phyloP scores from a whole-genome alignment of 2,113 vertebrate species.

The Miniopterus natalensis region DNA sequence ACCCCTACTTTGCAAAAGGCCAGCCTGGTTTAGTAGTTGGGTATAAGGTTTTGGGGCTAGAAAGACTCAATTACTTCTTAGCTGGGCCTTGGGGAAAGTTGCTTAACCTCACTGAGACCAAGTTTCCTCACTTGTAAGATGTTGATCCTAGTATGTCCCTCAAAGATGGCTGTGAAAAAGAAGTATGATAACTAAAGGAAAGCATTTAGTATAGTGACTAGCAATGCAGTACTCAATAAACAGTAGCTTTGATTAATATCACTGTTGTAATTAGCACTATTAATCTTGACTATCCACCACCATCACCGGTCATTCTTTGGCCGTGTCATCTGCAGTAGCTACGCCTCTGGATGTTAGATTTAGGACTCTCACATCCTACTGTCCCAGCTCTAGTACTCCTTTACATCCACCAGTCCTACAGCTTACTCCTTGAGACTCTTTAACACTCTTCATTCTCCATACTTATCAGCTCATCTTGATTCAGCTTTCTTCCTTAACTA shows the following conservation, averaged over 20 bases:
- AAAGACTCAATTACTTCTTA: not conserved
- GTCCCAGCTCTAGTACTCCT: not conserved
- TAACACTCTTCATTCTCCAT: not conserved
- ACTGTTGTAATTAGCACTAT: not conserved
- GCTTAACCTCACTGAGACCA: not conserved
- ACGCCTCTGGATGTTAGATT: not conserved
- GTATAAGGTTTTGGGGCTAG: not conserved
- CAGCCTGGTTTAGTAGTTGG: not conserved
- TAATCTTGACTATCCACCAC: not conserved
- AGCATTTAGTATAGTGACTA: not conserved
- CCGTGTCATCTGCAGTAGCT: not conserved
- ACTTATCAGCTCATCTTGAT: not conserved
- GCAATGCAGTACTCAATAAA: not conserved
- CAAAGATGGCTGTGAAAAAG: not conserved
- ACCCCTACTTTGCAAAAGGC: not conserved
- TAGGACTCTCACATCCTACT: not conserved
- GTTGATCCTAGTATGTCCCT: not conserved
- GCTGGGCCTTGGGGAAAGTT: not conserved
- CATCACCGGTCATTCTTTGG: not conserved
- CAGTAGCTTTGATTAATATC: not conserved
- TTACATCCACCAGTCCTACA: not conserved
- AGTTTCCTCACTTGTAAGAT: constrained; percentile 8
- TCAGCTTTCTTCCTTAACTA: not conserved
- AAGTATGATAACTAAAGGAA: not conserved
- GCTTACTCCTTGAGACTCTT: not conserved